A percentile compares a stretch with the other conserved stretches of the same genome.
phyloP scores from a whole-genome alignment of 92 coral and sea anemone genomes.

The Nematostella vectensis region DNA sequence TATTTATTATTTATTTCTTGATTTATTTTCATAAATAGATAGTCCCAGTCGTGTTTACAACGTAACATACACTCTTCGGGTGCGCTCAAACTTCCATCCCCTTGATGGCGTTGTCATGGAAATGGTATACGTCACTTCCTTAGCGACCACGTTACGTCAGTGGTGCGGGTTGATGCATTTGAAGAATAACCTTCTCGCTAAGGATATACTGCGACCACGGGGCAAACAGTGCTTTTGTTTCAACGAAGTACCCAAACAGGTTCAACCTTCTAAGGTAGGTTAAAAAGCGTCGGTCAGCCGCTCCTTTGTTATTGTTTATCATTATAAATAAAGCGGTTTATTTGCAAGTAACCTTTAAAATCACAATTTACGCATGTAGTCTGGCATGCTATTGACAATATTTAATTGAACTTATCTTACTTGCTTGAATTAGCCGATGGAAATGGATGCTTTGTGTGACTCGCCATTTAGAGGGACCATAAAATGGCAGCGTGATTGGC shows the following conservation, averaged over 20 bases:
- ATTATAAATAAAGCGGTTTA: no score
- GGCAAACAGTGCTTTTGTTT: slow-evolving; percentile 41
- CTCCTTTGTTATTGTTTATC: no score
- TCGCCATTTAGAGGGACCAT: no score
- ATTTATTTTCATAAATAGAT: not conserved
- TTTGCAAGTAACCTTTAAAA: no score
- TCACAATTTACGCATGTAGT: no score
- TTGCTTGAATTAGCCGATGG: no score
- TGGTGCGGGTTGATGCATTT: slow-evolving; percentile 71
- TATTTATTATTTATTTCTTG: no score
- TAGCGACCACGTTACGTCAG: slow-evolving; percentile 66
- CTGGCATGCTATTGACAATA: no score
- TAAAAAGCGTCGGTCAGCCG: no score
- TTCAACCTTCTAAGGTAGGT: slow-evolving; percentile 20
- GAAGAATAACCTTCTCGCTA: slow-evolving; percentile 47
- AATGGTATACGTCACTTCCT: slow-evolving; percentile 48
- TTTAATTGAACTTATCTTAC: no score
- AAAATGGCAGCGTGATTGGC: no score
- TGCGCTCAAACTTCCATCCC: slow-evolving; percentile 29
- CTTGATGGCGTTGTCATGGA: slow-evolving; percentile 29
- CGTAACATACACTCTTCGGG: slow-evolving; percentile 32
- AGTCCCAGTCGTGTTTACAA: not conserved
- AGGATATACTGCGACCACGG: slow-evolving; percentile 78
- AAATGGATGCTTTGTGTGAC: no score
- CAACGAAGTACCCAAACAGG: slow-evolving; percentile 13